Base-by-base conservation (phyloP, 2,888 invertebrate genomes). In the Prosopocoilus inquinatus region DNA sequence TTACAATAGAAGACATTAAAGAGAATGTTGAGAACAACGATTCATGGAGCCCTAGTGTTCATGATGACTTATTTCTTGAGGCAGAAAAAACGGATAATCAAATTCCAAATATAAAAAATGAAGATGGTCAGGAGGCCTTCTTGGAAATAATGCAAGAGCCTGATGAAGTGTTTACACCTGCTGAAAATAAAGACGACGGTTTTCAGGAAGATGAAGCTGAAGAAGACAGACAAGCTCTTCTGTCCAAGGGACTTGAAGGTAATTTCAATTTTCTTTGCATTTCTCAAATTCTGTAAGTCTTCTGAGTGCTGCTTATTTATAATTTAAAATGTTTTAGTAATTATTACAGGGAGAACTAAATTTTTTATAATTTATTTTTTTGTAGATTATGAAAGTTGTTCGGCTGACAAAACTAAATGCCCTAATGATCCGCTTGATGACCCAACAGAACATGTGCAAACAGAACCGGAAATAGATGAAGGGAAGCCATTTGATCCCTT, bases 321-420 rank as follows among this genome's bases (percentile, higher is more conserved):
- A 2, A 3, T 16, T 20, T 20, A 3, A 20, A 3, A 3, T 4
- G 20, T 20, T 3, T 20, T 20, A 20, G 20, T 20, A 20, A 20
- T 20, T 3, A 20, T 20, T 20, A 5, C 20, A 3, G 1, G 1
- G 20, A 20, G 16, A n/a, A 16, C 16, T 16, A 16, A 16, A 16
- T 28, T 7, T 28, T 4, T 28, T 3, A 28, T 28, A 5, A 28
- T 28, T 28, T 28, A 28, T 28, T 28, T 28, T 28, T 28, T 28
- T 5, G 41, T 13, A 57, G 57, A 53, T 52, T 50, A 55, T 55
- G 55, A 49, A 16, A 47, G 52, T 13, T 57, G 57, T 39, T 46
- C 57, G 12, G 49, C 45, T 15, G 52, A 45, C 33, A 45, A 44
- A 36, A 51, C 44, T n/a, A 49, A 52, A 33, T 57, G 57, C 9